Evolutionary conservation across 2,888 invertebrate species (phyloP).

Genomic region (Notodonta dromedarius): DNA sequence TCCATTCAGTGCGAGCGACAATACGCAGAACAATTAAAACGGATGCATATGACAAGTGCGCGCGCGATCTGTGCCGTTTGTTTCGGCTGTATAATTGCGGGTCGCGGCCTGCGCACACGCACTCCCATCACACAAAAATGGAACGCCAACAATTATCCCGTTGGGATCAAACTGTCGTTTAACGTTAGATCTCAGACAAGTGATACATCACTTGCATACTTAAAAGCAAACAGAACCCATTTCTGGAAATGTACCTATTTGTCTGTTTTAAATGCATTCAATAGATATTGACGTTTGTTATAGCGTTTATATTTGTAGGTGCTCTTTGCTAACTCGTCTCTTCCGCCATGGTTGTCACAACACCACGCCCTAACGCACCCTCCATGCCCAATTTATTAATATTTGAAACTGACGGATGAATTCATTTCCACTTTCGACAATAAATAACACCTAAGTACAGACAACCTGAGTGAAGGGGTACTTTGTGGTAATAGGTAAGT

Average conservation of each 20-base stretch:
- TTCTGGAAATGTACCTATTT: neutral
- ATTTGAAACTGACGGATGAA: slow-evolving; percentile 54
- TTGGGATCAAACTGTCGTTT: slow-evolving; percentile 1
- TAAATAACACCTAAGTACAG: neutral
- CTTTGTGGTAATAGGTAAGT: too few relatives aligned
- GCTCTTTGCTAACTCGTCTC: slow-evolving; percentile 59
- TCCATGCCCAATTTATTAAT: slow-evolving; percentile 54
- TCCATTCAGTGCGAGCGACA: slow-evolving; percentile 53
- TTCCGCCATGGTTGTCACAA: slow-evolving; percentile 77
- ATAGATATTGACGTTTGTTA: slow-evolving; percentile 11
- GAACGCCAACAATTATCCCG: slow-evolving; percentile 15
- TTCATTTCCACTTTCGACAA: slow-evolving; percentile 36
- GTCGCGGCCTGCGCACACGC: slow-evolving; percentile 69
- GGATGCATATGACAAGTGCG: slow-evolving; percentile 51
- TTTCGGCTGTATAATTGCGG: slow-evolving; percentile 76
- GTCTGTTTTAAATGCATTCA: neutral
- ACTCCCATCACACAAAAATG: slow-evolving; percentile 49
- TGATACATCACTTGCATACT: neutral
- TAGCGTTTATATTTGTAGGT: slow-evolving; percentile 22
- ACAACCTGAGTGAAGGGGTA: neutral
- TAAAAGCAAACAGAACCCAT: neutral
- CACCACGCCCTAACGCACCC: slow-evolving; percentile 68
- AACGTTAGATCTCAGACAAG: neutral
- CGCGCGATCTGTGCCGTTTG: slow-evolving; percentile 69
- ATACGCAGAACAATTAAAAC: slow-evolving; percentile 70